Conservation (phyloP, 2,113 vertebrate species). For the Mus pahari region DNA sequence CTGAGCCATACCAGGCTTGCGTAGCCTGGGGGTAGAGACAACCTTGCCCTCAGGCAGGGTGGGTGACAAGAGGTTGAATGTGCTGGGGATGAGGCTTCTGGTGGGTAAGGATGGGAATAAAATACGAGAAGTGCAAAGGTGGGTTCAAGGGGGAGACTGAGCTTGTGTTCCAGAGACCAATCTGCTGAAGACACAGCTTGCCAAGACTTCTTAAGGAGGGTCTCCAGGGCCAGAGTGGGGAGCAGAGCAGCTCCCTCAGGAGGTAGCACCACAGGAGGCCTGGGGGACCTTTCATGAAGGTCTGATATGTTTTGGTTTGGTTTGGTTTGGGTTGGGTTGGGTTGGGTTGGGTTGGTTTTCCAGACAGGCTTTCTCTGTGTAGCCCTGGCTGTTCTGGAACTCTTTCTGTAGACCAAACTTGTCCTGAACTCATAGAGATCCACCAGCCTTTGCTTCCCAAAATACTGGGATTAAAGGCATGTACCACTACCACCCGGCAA, state of each 20-base stretch:
- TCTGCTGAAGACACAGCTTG: fast-evolving
- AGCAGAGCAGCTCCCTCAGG: not conserved
- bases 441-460: not conserved
- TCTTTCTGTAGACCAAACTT: not conserved
- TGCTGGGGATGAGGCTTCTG: not conserved
- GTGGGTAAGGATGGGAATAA: not conserved
- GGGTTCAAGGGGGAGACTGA: not conserved
- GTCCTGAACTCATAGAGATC: not conserved
- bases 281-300: not conserved
- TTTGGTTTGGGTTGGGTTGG: too few relatives aligned
- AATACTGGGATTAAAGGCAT: not conserved
- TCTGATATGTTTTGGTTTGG: too few relatives aligned
- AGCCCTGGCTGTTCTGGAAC: not conserved
- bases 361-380: not conserved
- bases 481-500: not conserved
- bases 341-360: not conserved
- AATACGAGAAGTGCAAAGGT: not conserved
- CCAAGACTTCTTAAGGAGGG: fast-evolving
- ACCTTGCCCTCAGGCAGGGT: not conserved
- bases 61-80: not conserved
- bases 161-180: not conserved
- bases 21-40: not conserved
- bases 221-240: not conserved
- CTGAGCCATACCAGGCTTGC: fast-evolving
- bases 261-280: not conserved